These are phyloP conservation scores for Lepetodrilus schrolli DNA, from an alignment of 2,888 invertebrate genomes.

Conservation along the genomic window DNA sequence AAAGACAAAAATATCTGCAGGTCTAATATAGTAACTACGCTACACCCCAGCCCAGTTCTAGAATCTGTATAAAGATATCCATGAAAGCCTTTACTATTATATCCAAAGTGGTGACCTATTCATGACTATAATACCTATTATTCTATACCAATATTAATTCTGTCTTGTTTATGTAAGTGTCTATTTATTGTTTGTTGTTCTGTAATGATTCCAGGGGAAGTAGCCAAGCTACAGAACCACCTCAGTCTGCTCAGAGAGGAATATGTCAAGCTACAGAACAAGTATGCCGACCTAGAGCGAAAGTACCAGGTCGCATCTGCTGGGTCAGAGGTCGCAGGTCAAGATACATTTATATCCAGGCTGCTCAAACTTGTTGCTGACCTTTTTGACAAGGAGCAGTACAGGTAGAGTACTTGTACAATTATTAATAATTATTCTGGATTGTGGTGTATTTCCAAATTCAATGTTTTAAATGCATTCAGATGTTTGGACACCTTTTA, in stretches of 20 bases:
- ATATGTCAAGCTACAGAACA: slow-evolving; percentile 90
- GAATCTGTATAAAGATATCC: neutral
- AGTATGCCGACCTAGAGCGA: slow-evolving; percentile 86
- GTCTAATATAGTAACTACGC: no score
- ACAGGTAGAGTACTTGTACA: slow-evolving; percentile 76
- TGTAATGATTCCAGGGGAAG: slow-evolving; percentile 66
- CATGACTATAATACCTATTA: neutral
- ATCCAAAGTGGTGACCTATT: no score
- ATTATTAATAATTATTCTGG: no score
- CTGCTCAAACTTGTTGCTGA: slow-evolving; percentile 87
- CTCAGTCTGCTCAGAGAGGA: slow-evolving; percentile 89
- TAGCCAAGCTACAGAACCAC: slow-evolving; percentile 84
- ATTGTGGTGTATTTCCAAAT: no score
- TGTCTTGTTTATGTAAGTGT: neutral
- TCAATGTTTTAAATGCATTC: no score
- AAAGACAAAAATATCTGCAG: no score
- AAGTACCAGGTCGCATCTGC: slow-evolving; percentile 86
- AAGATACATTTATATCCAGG: slow-evolving; percentile 89
- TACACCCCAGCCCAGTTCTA: no score
- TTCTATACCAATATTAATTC: neutral
- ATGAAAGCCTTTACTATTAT: no score
- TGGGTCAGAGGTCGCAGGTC: slow-evolving; percentile 79
- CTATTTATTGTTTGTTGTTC: neutral
- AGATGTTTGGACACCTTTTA: no score
- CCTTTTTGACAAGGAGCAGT: slow-evolving; percentile 84